Base-by-base conservation (phyloP, 2,888 invertebrate genomes). In the Panopea generosa region DNA sequence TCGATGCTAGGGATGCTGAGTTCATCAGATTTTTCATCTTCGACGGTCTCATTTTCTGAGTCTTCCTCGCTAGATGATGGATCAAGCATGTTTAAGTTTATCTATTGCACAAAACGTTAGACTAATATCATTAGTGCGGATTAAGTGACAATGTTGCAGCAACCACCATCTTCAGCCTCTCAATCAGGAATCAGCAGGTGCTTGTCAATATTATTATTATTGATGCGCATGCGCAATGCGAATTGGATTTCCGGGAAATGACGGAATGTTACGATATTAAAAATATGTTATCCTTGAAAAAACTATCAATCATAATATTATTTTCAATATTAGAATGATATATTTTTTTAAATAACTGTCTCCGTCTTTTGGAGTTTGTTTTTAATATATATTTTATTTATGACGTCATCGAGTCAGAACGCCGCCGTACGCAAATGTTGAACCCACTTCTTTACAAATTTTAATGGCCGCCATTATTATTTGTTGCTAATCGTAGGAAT, bases 61-160 rank as follows among this genome's bases (percentile, higher is more conserved):
- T 98, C 98, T 93, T 98, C 98, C 93, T 98, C 98, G 80, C 98
- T 98, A 86, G 98, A 98, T 93, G 98, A 98, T 84, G 98, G 98
- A 93, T 98, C 97, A 93, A 98, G 97, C 98, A 98, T 98, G 57
- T 77, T 91, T 29, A 33, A 29, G 24, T 56, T 24, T 50, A 3
- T 33, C 33, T 33, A 33, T 33, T 33, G 33, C 33, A 33, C 33
- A 33, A 11, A 11, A 33, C 33, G 57, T 29, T 57, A 29, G 16
- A 18, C 16, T 57, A 14, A n/a, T 29, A 27, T 7, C 22, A 38
- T 29, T 33, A 33, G 4, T 7, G 6, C 11, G 33, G 33, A 47
- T 20, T 47, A 33, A 55, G 4, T 33, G 55, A 7, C 33, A 33
- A 33, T 33, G 33, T 33, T 33, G 33, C 33, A 7, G 33, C 33